Conservation (phyloP, 2,113 vertebrate genomes). For the Dunckerocampus dactyliophorus region DNA sequence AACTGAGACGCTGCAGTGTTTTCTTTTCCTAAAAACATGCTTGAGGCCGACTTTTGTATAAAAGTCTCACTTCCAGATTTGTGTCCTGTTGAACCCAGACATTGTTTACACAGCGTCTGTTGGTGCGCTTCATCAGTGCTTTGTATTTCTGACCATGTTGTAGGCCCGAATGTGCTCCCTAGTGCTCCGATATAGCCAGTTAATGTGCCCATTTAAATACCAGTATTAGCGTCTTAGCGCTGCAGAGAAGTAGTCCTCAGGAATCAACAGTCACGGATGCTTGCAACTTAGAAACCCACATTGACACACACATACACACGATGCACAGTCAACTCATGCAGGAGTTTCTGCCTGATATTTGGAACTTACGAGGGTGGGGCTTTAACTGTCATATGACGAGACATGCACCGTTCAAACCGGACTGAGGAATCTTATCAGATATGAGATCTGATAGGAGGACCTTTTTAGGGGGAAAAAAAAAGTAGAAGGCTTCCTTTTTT, state of each 20-base stretch:
- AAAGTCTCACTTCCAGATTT: constrained; percentile 3
- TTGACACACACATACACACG: constrained; percentile 6
- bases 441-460: neutral
- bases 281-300: constrained; percentile 17
- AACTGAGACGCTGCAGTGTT: constrained; percentile 18
- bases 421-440: neutral
- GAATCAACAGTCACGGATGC: constrained; percentile 1
- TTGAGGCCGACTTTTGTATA: neutral
- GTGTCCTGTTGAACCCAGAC: constrained; percentile 7
- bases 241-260: neutral
- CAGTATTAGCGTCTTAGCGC: neutral
- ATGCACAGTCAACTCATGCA: constrained; percentile 11
- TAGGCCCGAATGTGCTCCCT: neutral
- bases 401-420: neutral
- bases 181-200: neutral
- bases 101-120: constrained; percentile 52
- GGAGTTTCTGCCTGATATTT: constrained; percentile 31
- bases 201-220: neutral
- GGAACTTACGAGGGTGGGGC: neutral
- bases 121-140: neutral
- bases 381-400: neutral
- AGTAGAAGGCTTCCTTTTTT: too few species aligned
- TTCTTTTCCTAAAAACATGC: constrained; percentile 1
- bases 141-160: neutral
- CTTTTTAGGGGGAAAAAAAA: neutral